Conservation (phyloP, 2,113 vertebrate species). For the Ptyas mucosa region DNA sequence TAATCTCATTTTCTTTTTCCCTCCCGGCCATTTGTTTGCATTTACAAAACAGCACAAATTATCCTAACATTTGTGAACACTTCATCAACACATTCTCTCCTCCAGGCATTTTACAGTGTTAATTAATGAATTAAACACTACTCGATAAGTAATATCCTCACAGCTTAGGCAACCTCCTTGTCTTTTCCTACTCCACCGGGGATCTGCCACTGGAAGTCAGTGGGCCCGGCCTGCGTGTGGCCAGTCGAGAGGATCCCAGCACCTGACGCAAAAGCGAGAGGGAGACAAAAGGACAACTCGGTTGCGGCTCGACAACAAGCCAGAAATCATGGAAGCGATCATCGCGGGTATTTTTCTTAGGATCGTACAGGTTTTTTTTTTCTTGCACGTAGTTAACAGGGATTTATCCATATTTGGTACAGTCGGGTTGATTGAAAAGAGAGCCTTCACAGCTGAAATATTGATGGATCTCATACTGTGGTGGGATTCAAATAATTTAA, state of each 20-base stretch:
- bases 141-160: background rate
- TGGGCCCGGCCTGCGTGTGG: too few species aligned
- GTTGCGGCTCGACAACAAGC: too few species aligned
- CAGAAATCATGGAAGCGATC: background rate
- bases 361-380: background rate
- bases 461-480: background rate
- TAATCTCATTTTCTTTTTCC: slow-evolving; percentile 9
- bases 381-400: background rate
- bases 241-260: background rate
- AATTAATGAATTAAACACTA: slow-evolving; percentile 38
- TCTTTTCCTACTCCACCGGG: background rate
- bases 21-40: slow-evolving; percentile 47
- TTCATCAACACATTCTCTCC: background rate
- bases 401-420: background rate
- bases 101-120: slow-evolving; percentile 29
- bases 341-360: background rate
- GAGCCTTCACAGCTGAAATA: background rate
- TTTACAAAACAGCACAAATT: slow-evolving; percentile 51
- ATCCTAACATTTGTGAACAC: slow-evolving; percentile 16
- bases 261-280: too few species aligned
- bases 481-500: too few species aligned
- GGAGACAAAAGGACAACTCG: background rate
- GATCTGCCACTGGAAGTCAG: background rate
- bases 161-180: background rate
- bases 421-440: background rate